phyloP scores from a whole-genome alignment of 1,140 invertebrate species.

The Penaeus chinensis region DNA sequence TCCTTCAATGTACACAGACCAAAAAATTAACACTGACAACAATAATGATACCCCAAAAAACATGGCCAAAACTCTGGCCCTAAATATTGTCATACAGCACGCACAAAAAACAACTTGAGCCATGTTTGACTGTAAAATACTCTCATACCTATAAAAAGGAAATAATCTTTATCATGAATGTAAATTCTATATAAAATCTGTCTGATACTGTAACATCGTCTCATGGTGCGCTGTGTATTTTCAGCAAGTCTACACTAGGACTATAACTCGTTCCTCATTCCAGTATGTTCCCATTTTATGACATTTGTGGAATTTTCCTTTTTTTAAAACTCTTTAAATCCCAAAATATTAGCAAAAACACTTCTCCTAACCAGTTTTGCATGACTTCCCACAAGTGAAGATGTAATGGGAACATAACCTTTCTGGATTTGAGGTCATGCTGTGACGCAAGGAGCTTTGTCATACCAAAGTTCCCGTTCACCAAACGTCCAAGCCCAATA shows the following conservation, averaged over 20 bases:
- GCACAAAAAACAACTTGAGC: constrained; percentile 30
- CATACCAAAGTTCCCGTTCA: constrained; percentile 46
- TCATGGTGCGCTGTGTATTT: constrained; percentile 42
- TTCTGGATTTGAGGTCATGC: constrained; percentile 6
- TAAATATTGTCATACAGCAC: constrained; percentile 39
- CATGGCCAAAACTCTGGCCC: constrained; percentile 6
- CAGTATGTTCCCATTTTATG: constrained; percentile 1
- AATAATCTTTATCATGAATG: constrained; percentile 24
- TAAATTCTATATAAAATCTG: constrained; percentile 58
- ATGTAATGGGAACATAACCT: constrained; percentile 2
- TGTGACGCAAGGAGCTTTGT: constrained; percentile 46
- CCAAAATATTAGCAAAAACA: too few species aligned
- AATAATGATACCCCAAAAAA: constrained; percentile 38
- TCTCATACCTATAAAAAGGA: constrained; percentile 41
- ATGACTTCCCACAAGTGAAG: background rate
- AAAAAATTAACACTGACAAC: constrained; percentile 25
- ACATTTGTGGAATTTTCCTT: too few species aligned
- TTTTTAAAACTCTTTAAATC: too few species aligned
- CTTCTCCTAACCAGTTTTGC: too few species aligned
- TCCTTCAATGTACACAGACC: constrained; percentile 35
- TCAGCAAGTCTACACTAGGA: constrained; percentile 47
- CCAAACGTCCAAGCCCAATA: constrained; percentile 2
- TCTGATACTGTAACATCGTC: constrained; percentile 43
- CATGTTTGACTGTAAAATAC: constrained; percentile 33
- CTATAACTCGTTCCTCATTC: constrained; percentile 13